phyloP scores from a whole-genome alignment of 2,113 vertebrate species.

The Rhagologus leucostigma region DNA sequence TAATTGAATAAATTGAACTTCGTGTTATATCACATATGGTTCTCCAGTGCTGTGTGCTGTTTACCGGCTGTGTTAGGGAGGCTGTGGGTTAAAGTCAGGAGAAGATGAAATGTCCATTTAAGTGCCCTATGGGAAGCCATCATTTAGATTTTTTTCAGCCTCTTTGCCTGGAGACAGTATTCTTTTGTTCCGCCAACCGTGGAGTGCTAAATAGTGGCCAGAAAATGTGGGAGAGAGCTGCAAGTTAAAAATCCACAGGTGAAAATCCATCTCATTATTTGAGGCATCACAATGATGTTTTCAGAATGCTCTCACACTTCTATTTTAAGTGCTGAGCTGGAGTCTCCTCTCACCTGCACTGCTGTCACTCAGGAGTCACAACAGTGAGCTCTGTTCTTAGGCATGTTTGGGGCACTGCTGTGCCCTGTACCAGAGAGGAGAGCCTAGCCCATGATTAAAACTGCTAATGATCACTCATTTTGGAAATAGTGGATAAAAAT shows the following conservation, averaged over 20 bases:
- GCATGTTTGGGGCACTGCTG: neutral
- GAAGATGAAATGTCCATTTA: neutral
- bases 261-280: slow-evolving; percentile 2
- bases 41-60: neutral
- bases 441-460: neutral
- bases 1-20: neutral
- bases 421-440: neutral
- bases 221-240: neutral
- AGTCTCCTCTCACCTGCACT: neutral
- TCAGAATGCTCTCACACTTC: neutral
- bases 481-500: neutral
- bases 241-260: neutral
- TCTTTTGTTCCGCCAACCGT: neutral
- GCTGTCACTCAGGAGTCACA: neutral
- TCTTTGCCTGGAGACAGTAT: neutral
- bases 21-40: neutral
- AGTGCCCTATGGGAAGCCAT: slow-evolving; percentile 28
- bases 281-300: neutral
- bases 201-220: neutral
- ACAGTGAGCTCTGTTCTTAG: neutral
- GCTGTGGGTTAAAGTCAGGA: neutral
- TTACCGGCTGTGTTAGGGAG: neutral
- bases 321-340: neutral
- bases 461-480: neutral
- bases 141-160: slow-evolving; percentile 19